Base-by-base conservation (phyloP, 1,140 invertebrate species). In the Zophobas atratus region DNA sequence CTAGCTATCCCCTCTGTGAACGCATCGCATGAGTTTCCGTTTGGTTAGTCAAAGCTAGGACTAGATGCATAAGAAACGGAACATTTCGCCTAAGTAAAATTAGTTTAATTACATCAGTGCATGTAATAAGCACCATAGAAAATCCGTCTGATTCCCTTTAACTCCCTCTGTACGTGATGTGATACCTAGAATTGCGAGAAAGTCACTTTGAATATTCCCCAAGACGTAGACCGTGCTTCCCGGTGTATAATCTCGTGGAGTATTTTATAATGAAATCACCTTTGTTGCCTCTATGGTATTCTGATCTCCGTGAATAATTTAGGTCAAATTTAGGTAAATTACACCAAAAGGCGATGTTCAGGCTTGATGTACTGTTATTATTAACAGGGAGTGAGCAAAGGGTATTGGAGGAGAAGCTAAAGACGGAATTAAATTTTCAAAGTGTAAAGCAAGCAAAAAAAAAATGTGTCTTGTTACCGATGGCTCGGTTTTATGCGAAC, bases 221-320 rank as follows among this genome's bases (percentile, higher is more conserved):
- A 46, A 46, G 43, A 4, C 8, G 3, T 20, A 20, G 20, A 20
- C 3, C 43, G 3, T 8, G 3, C 3, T 46, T 46, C 8, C 43
- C 43, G 8, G 3, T 8, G 43, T 46, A 3, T 46, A 46, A 46
- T 46, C 43, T 46, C 43, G 43, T 4, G 43, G 3, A 46, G 8
- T 46, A 46, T 46, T 46, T 46, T 46, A 46, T 46, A 46, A 46
- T 46, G 43, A 46, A 46, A 46, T 46, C 43, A 46, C 43, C 43
- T 46, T 46, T 46, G 43, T 46, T 46, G 43, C 8, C 43, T 46
- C 43, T 46, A 46, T 46, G 8, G 43, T 46, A 46, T 46, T 46
- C 43, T 46, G 43, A 46, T 46, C 43, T 46, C 43, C 43, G 43
- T 46, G 43, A 46, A 46, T 46, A 46, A 46, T 46, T 46, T 46